phyloP scores from a whole-genome alignment of 2,113 vertebrate genomes.

The Neogale vison region DNA sequence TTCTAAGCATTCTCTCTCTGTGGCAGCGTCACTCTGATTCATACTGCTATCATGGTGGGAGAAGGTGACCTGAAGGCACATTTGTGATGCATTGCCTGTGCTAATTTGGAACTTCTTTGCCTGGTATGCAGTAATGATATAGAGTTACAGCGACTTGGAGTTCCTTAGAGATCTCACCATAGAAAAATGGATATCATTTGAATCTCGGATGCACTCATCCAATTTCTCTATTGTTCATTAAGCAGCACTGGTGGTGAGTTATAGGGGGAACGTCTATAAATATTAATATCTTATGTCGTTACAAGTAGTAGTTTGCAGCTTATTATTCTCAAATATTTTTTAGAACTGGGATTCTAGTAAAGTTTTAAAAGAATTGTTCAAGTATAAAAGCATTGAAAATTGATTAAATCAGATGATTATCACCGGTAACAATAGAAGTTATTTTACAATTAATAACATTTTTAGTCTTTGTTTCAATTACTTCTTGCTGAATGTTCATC shows the following conservation, averaged over 20 bases:
- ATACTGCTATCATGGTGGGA: not conserved
- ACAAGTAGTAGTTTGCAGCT: conserved; percentile 27
- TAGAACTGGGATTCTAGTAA: conserved; percentile 11
- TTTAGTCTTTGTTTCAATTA: not conserved
- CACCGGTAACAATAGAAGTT: not conserved
- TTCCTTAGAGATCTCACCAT: conserved; percentile 23
- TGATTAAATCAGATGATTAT: not conserved
- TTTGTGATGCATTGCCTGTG: conserved; percentile 6
- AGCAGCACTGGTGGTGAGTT: conserved; percentile 55
- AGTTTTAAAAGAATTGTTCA: not conserved
- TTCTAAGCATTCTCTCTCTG: not conserved
- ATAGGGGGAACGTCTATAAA: conserved; percentile 56
- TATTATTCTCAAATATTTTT: conserved; percentile 56
- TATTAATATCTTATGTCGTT: conserved; percentile 67
- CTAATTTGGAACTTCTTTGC: conserved; percentile 39
- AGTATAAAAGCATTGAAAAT: not conserved
- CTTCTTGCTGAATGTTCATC: not conserved
- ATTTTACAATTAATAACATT: not conserved
- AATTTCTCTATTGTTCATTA: conserved; percentile 68
- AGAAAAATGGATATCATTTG: conserved; percentile 61
- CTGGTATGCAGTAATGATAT: not conserved
- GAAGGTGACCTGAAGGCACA: conserved; percentile 1
- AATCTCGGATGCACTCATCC: conserved; percentile 44
- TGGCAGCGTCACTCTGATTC: not conserved
- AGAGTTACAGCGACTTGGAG: conserved; percentile 36